A percentile compares a stretch with the other conserved stretches of the same genome.
phyloP scores from a whole-genome alignment of 92 coral and sea anemone genomes.

The Paragorgia papillata region DNA sequence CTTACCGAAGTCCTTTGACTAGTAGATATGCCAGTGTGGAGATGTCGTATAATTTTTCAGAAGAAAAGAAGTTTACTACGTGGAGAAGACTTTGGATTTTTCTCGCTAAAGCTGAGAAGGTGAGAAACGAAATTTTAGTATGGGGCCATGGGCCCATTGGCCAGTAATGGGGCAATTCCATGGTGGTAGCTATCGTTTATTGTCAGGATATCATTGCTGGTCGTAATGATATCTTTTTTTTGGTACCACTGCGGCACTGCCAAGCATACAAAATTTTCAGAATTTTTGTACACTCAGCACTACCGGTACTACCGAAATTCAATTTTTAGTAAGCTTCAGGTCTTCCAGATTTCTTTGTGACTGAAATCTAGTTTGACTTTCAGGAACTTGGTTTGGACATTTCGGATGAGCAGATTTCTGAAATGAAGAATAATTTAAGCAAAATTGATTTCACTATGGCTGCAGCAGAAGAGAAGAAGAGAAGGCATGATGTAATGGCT shows the following conservation, averaged over 20 bases:
- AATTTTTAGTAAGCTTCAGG: too few species aligned
- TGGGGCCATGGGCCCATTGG: too few species aligned
- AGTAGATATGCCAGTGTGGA: slow-evolving; percentile 97
- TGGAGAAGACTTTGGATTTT: slow-evolving; percentile 95
- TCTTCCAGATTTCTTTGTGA: too few species aligned
- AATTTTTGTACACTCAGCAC: too few species aligned
- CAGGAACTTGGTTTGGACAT: slow-evolving; percentile 86
- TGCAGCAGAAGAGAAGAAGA: slow-evolving; percentile 82
- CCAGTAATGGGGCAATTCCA: too few species aligned
- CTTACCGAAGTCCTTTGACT: slow-evolving; percentile 90
- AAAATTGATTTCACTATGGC: slow-evolving; percentile 87
- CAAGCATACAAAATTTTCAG: too few species aligned
- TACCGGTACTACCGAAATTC: too few species aligned
- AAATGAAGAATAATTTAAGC: slow-evolving; percentile 83
- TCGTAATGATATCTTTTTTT: too few species aligned
- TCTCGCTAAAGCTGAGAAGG: slow-evolving; percentile 96
- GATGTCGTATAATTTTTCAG: slow-evolving; percentile 97
- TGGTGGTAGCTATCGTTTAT: too few species aligned
- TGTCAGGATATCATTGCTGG: too few species aligned
- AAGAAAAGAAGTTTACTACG: slow-evolving; percentile 93
- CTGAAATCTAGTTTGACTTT: background rate
- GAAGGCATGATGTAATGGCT: slow-evolving; percentile 98
- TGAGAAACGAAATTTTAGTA: slow-evolving; percentile 9
- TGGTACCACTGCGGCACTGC: too few species aligned
- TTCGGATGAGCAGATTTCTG: slow-evolving; percentile 80